These are phyloP conservation scores for Chelonus formosanus DNA, from an alignment of 2,888 invertebrate genomes.

Conservation along the genomic window DNA sequence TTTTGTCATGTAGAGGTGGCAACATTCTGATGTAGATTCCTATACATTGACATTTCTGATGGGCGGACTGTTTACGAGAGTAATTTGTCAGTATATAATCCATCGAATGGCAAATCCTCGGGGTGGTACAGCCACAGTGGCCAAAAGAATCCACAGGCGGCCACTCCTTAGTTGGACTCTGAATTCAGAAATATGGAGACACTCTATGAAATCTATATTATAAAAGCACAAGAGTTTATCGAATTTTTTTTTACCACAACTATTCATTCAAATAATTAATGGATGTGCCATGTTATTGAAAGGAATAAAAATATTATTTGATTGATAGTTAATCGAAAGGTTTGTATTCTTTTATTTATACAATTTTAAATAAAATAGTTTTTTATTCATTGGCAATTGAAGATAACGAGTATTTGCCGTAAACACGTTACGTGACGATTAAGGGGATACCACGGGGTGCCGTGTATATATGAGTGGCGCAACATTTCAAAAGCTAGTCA, in stretches of 20 bases:
- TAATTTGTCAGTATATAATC: constrained; percentile 59
- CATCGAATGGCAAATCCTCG: constrained; percentile 44
- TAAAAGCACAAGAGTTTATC: no score
- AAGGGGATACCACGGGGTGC: constrained; percentile 9
- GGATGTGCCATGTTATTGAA: no score
- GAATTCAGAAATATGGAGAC: not conserved
- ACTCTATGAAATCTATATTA: no score
- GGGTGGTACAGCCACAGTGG: constrained; percentile 32
- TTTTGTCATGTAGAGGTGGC: no score
- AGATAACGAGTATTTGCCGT: constrained; percentile 39
- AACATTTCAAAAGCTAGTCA: constrained; percentile 52
- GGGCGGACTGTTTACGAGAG: constrained; percentile 60
- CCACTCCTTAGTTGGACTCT: constrained; percentile 37
- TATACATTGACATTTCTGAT: constrained; percentile 30
- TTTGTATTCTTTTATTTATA: not conserved
- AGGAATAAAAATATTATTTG: no score
- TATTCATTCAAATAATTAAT: no score
- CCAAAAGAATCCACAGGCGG: constrained; percentile 33
- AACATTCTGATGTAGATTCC: not conserved
- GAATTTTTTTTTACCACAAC: no score
- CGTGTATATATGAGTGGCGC: constrained; percentile 16
- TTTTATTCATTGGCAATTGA: constrained; percentile 14
- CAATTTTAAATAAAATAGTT: not conserved
- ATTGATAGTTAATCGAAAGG: not conserved
- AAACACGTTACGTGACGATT: constrained; percentile 35